These are phyloP conservation scores for Dendrolimus punctatus DNA, from an alignment of 1,140 invertebrate species.

Conservation along the genomic window DNA sequence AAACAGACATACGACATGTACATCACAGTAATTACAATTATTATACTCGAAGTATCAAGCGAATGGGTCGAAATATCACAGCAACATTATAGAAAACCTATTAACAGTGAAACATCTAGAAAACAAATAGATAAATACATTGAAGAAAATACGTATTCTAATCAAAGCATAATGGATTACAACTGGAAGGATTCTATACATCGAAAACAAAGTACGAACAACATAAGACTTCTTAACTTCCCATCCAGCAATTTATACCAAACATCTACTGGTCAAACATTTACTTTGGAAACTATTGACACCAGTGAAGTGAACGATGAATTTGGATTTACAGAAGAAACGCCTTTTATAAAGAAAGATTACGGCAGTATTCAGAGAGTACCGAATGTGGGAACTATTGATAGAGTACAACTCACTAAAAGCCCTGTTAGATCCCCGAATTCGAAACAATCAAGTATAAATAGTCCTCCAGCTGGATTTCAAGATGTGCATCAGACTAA, in stretches of 20 bases:
- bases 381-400: conserved; percentile 23
- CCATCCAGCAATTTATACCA: no score
- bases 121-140: no score
- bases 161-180: neutral
- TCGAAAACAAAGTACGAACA: no score
- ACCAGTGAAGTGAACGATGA: neutral
- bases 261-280: no score
- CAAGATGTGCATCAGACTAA: no score
- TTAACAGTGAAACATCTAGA: neutral
- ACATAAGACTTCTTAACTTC: no score
- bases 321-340: neutral
- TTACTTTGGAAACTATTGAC: no score
- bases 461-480: no score
- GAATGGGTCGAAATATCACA: conserved; percentile 62
- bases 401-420: conserved; percentile 23
- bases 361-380: conserved; percentile 27
- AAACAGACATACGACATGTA: conserved; percentile 3
- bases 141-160: no score
- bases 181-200: conserved; percentile 5
- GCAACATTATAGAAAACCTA: conserved; percentile 34
- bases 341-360: conserved; percentile 1
- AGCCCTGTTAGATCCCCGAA: conserved; percentile 24
- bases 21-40: conserved; percentile 28
- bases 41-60: conserved; percentile 19
- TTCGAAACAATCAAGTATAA: neutral